phyloP scores from a whole-genome alignment of 2,113 vertebrate species.

The Tylochromis polylepis region DNA sequence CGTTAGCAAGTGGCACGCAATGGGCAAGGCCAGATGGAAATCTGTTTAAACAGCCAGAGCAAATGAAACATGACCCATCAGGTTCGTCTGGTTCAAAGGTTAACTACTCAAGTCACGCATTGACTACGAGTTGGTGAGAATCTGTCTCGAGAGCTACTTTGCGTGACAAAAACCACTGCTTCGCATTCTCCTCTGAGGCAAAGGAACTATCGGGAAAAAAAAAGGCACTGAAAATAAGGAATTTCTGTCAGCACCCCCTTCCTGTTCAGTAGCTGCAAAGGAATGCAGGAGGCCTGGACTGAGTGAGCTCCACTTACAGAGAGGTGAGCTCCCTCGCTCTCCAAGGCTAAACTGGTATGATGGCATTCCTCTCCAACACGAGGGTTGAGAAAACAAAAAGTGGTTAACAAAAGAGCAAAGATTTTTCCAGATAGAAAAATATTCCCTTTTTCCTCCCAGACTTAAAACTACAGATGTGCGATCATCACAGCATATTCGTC shows the following conservation, averaged over 20 bases:
- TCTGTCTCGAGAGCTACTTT: not conserved
- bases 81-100: not conserved
- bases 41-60: not conserved
- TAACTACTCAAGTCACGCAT: not conserved
- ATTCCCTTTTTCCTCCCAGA: slow-evolving; percentile 8
- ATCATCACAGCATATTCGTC: not conserved
- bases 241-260: slow-evolving; percentile 38
- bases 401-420: not conserved
- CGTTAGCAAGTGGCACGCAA: not conserved
- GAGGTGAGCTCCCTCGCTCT: slow-evolving; percentile 33
- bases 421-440: slow-evolving; percentile 32
- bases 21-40: not conserved
- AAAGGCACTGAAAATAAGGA: slow-evolving; percentile 36
- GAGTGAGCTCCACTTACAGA: slow-evolving; percentile 34
- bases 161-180: not conserved
- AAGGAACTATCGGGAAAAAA: slow-evolving; percentile 20
- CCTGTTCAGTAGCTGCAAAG: slow-evolving; percentile 20
- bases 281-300: slow-evolving; percentile 51
- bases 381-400: slow-evolving; percentile 43
- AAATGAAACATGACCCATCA: not conserved
- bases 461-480: not conserved
- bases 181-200: slow-evolving; percentile 7
- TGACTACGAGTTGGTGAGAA: not conserved
- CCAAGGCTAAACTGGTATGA: slow-evolving; percentile 41
- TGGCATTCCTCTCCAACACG: slow-evolving; percentile 55